These are phyloP conservation scores for Lagenorhynchus albirostris DNA, from an alignment of 2,113 vertebrate genomes.

Conservation along the genomic window DNA sequence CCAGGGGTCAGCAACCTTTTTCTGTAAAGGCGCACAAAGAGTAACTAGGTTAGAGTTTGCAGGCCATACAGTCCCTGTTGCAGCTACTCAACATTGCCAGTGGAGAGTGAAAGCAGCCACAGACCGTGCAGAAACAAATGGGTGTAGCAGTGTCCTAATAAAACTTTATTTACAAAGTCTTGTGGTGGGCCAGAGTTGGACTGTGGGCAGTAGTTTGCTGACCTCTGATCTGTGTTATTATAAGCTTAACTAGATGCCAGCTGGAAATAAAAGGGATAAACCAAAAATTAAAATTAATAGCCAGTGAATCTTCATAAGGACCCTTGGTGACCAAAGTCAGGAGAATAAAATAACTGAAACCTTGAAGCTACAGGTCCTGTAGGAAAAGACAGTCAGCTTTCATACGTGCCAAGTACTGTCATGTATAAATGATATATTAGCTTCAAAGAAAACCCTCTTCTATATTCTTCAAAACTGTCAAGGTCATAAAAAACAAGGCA, in stretches of 20 bases:
- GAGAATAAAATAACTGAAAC: background rate
- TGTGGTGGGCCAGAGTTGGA: background rate
- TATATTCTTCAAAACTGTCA: background rate
- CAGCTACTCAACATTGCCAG: background rate
- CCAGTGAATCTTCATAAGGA: background rate
- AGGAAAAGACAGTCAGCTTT: background rate
- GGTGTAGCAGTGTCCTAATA: background rate
- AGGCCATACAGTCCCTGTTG: background rate
- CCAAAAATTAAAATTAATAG: background rate
- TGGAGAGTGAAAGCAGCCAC: background rate
- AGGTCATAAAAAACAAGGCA: background rate
- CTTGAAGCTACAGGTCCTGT: background rate
- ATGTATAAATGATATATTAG: background rate
- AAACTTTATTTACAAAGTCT: background rate
- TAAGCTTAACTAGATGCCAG: background rate
- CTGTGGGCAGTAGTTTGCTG: background rate
- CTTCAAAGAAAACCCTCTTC: background rate
- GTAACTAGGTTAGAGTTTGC: background rate
- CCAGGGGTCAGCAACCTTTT: background rate
- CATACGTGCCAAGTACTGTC: background rate
- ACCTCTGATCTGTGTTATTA: background rate
- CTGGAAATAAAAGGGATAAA: background rate
- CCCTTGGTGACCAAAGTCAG: background rate
- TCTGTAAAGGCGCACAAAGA: background rate
- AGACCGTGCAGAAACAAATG: background rate